phyloP scores from a whole-genome alignment of 1,140 invertebrate species.

The Drosophila nebulosa region DNA sequence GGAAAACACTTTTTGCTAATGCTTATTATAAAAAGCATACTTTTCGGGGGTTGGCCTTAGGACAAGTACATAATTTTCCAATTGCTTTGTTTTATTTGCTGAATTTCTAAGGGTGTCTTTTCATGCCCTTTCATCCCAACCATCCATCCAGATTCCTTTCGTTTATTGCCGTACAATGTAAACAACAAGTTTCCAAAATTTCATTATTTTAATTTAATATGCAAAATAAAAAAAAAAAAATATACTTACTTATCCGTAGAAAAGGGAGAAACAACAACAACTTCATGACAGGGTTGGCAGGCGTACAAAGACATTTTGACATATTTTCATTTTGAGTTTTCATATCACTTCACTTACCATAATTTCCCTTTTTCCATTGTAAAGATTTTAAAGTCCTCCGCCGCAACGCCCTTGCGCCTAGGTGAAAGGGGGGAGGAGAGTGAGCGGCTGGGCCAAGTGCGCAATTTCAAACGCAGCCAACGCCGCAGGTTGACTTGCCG shows the following conservation, averaged over 20 bases:
- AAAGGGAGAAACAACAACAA: slow-evolving; percentile 43
- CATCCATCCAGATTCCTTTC: slow-evolving; percentile 1
- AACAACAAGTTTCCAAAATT: slow-evolving; percentile 72
- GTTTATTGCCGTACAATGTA: slow-evolving; percentile 71
- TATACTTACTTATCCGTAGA: not conserved
- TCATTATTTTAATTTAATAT: slow-evolving; percentile 79
- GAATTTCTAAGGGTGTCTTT: slow-evolving; percentile 33
- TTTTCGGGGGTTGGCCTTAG: slow-evolving; percentile 39
- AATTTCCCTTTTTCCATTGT: slow-evolving; percentile 57
- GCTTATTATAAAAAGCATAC: slow-evolving; percentile 72
- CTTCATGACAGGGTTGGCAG: slow-evolving; percentile 17
- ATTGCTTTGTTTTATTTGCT: slow-evolving; percentile 75
- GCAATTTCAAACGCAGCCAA: slow-evolving; percentile 71
- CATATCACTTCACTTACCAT: slow-evolving; percentile 62
- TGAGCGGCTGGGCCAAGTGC: slow-evolving; percentile 50
- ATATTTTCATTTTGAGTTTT: slow-evolving; percentile 65
- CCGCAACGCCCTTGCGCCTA: not conserved
- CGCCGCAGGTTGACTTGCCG: slow-evolving; percentile 67
- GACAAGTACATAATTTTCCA: slow-evolving; percentile 80
- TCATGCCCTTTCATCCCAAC: not conserved
- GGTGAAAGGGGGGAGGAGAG: slow-evolving; percentile 17
- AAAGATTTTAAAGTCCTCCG: slow-evolving; percentile 49
- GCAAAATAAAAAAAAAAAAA: slow-evolving; percentile 24
- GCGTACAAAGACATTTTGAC: slow-evolving; percentile 57
- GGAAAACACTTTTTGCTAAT: slow-evolving; percentile 48